Base-by-base conservation (phyloP, 2,113 vertebrate species). In the Elephas maximus region DNA sequence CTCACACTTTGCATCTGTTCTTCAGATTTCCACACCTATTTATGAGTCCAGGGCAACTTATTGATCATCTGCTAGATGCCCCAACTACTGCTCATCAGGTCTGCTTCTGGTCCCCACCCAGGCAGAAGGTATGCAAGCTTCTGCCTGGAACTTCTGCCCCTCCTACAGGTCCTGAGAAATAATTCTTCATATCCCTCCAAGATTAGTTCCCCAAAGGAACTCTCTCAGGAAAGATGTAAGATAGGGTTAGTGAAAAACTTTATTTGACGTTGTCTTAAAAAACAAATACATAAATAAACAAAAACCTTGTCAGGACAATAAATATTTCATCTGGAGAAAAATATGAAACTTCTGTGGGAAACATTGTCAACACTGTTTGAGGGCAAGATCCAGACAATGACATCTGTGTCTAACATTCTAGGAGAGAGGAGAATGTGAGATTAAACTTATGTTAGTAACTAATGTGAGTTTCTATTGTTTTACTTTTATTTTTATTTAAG, bases 291-390 rank as follows among this genome's bases (percentile, higher is more conserved):
- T 23, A 69, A 78, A 93, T 28, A 41, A 51, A 33, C 20, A 76
- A 69, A 37, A 45, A 62, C 11, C 14, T 60, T 94, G 48, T 41
- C 57, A 84, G 90, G 30, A 41, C 28, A 88, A 63, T 41, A 77
- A 76, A 48, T 41, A 88, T 84, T 94, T 92, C 60, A 74, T 45
- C 78, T 79, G 37, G 53, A 44, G 37, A 87, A 91, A 93, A 78
- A 30, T 33, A 67, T 60, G 69, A 79, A 30, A 87, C 78, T 83
- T 86, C 63, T 86, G 11, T 73, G 60, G 44, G 48, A 94, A 94
- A 51, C 30, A 86, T 92, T 86, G 69, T 69, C 26, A 88, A 26
- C 26, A 60, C 63, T 65, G 48, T 85, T 67, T 81, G 33, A 81
- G 69, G 44, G 53, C 28, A 44, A 95, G 73, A 73, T 26, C 33